Base-by-base conservation (phyloP, 2,888 invertebrate species). In the Galerucella calmariensis region DNA sequence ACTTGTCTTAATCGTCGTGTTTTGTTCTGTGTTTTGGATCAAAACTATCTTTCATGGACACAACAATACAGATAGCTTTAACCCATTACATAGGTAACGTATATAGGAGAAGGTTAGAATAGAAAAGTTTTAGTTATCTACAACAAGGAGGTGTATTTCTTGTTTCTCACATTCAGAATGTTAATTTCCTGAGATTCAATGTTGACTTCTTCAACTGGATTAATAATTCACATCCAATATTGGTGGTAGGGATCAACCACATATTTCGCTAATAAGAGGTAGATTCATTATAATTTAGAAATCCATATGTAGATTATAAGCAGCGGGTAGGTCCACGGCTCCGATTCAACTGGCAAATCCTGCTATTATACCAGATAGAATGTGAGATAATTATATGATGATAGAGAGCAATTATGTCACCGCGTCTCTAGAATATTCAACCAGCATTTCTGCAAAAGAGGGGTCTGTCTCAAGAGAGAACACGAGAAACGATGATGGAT, bases 241-340 rank as follows among this genome's bases (percentile, higher is more conserved):
- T 41, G 35, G 8, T 41, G 8, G 8, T 41, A 82, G 81, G 84
- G 84, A 85, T 85, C 84, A 85, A 84, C 83, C 46, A 65, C 44
- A 65, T 84, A 83, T 83, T 81, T 82, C 81, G 46, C 51, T 62
- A 46, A 46, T 27, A 63, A 27, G 41, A 62, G 62, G 35, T 16
- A 16, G 62, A 82, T 48, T 20, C 20, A 48, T 48, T 12, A 82
- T 84, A 83, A 85, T 84, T 84, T 83, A 83, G 84, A 83, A 85
- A 85, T 85, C 85, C 85, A 85, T 85, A 85, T 85, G 84, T 83
- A 85, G 84, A 85, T 85, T 83, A 83, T 83, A 79, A 82, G 79
- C 81, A 78, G 79, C 77, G 79, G 80, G 78, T 77, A 78, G 80
- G 74, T 61, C 69, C 72, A 74, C 79, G 79, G 78, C 79, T 79